Evolutionary conservation across 2,888 invertebrate genomes (phyloP).

Genomic region (Lithosia quadra): DNA sequence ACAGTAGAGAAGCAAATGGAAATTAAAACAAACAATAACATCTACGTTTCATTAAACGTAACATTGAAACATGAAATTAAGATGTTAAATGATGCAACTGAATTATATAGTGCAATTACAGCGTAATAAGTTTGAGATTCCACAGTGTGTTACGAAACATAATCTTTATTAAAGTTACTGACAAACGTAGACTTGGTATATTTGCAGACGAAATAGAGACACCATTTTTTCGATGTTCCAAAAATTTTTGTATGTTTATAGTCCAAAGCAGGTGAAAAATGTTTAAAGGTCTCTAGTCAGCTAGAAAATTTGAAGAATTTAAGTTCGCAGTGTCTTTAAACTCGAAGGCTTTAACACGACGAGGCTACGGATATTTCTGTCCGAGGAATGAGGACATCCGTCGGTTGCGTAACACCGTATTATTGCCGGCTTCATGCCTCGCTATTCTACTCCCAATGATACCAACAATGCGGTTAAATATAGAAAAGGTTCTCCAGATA

Average conservation of each 20-base stretch:
- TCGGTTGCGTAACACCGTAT: conserved; percentile 67
- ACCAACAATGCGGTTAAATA: conserved; percentile 50
- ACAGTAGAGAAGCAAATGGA: neutral
- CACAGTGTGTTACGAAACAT: neutral
- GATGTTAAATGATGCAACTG: no score
- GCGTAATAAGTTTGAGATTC: no score
- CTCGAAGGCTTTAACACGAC: conserved; percentile 21
- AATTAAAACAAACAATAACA: neutral
- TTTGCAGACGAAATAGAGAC: no score
- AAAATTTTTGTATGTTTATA: neutral
- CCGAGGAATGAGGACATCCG: conserved; percentile 70
- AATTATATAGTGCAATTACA: no score
- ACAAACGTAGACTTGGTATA: neutral
- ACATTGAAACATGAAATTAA: no score
- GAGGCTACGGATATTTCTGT: conserved; percentile 66
- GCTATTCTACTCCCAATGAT: conserved; percentile 44
- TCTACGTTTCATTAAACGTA: no score
- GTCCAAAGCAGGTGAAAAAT: neutral
- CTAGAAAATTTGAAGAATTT: neutral
- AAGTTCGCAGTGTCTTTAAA: conserved; percentile 28
- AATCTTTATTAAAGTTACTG: neutral
- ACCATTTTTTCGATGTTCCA: neutral
- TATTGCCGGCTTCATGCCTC: conserved; percentile 46
- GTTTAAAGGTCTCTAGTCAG: neutral
- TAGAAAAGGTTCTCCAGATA: conserved; percentile 48